A percentile compares a stretch with the other conserved stretches of the same genome.
Conservation (phyloP, 2,113 vertebrate genomes). For the Physeter macrocephalus region DNA sequence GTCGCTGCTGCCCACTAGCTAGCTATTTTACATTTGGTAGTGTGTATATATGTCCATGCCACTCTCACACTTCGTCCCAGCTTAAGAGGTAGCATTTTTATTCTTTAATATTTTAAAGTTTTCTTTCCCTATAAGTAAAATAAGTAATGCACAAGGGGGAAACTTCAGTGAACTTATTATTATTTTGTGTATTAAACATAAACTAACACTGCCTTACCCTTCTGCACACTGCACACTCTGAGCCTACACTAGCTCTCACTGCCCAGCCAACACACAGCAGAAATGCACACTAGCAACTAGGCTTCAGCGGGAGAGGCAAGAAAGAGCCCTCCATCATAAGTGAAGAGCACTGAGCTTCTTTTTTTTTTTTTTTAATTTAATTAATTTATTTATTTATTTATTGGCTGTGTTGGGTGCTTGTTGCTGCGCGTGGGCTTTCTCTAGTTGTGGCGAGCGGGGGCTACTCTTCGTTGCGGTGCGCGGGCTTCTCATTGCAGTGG, state of each 20-base stretch:
- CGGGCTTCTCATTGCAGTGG: too few species aligned
- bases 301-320: neutral
- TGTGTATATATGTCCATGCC: too few species aligned
- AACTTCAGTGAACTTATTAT: neutral
- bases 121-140: neutral
- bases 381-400: too few species aligned
- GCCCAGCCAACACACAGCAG: neutral
- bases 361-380: too few species aligned
- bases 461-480: too few species aligned
- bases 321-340: neutral
- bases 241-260: neutral
- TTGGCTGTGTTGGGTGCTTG: too few species aligned
- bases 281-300: neutral
- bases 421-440: too few species aligned
- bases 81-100: neutral
- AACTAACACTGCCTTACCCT: neutral
- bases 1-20: too few species aligned
- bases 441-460: too few species aligned
- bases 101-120: neutral
- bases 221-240: neutral
- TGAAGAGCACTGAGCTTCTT: neutral
- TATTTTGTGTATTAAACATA: slow-evolving; percentile 1
- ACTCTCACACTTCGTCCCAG: too few species aligned
- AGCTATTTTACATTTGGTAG: too few species aligned
- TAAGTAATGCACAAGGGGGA: neutral